A percentile compares a stretch with the other conserved stretches of the same genome.
Conservation (phyloP, 2,113 vertebrate genomes). For the Amazona vittata region DNA sequence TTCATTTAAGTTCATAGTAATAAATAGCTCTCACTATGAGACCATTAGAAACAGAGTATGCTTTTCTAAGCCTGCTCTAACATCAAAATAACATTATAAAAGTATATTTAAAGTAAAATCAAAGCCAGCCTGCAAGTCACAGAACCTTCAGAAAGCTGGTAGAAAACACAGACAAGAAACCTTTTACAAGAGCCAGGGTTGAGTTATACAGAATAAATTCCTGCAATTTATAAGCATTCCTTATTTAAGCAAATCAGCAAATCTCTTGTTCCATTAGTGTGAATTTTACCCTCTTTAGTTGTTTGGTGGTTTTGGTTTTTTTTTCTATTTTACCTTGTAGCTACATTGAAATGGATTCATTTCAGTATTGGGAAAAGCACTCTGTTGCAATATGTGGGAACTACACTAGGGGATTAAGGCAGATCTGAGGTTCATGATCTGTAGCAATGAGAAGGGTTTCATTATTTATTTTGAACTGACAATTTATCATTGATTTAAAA, state of each 20-base stretch:
- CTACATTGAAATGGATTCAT: neutral
- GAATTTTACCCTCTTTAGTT: neutral
- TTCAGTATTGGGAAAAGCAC: neutral
- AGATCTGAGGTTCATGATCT: neutral
- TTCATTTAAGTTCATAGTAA: neutral
- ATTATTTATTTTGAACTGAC: neutral
- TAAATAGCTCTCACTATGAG: neutral
- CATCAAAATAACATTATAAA: neutral
- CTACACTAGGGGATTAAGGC: neutral
- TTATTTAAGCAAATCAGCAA: neutral
- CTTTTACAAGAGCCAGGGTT: neutral
- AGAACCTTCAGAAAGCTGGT: neutral
- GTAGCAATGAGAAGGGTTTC: neutral
- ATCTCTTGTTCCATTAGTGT: neutral
- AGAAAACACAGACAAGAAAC: neutral
- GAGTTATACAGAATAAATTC: neutral
- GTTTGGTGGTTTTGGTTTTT: neutral
- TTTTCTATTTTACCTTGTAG: neutral
- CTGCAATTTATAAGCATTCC: neutral
- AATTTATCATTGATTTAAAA: neutral
- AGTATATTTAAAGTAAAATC: neutral
- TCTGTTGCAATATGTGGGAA: neutral
- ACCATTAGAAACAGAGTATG: neutral
- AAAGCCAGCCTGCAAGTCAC: neutral
- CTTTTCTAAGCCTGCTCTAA: neutral